Base-by-base conservation (phyloP, 2,113 vertebrate genomes). In the Leptocoma aspasia region DNA sequence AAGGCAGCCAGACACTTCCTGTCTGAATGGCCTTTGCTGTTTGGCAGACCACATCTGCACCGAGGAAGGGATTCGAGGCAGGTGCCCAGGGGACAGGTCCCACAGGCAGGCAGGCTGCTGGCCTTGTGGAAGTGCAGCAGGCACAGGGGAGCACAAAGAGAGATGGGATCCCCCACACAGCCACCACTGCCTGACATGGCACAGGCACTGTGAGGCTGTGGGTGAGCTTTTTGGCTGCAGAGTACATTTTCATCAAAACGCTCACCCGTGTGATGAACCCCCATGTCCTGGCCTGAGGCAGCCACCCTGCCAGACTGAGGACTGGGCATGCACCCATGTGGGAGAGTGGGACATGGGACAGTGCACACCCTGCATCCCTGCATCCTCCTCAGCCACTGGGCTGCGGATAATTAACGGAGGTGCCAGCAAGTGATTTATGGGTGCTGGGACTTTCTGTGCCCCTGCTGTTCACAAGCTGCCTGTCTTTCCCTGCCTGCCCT, bases 1-100 rank as follows among this genome's bases (percentile, higher is more conserved):
- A 81, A 60, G 1, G 5, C 72, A 78, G 16, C 42, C 42, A 44
- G 72, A 8, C 7, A 3, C 31, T 69, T 81, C 64, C 41, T 3
- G 7, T 56, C 64, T 45, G 71, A 68, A 42, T 1, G 5, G 64
- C 80, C 37, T 82, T 65, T 0, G 4, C 66, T 79, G 24, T 63
- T 83, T 20, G 37, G 53, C 70, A 81, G 73, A 77, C 64, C 82
- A 37, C 37, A 53, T 52, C 90, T 6, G 5, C 30, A 3, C 28
- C 0, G 0, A 56, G 53, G 24, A 59, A 16, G 24, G 50, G 35
- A 63, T 3, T 33, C 0, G 3, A 54, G 30, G n/a, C 33, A 64
- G 80, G 42, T 47, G 15, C 54, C 49, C 6, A 12, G 27, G 33
- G 45, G 30, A 57, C 30, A 52, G 27, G 16, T 42, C 37, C 47